Conservation (phyloP, 2,113 vertebrate genomes). For the Alosa alosa region DNA sequence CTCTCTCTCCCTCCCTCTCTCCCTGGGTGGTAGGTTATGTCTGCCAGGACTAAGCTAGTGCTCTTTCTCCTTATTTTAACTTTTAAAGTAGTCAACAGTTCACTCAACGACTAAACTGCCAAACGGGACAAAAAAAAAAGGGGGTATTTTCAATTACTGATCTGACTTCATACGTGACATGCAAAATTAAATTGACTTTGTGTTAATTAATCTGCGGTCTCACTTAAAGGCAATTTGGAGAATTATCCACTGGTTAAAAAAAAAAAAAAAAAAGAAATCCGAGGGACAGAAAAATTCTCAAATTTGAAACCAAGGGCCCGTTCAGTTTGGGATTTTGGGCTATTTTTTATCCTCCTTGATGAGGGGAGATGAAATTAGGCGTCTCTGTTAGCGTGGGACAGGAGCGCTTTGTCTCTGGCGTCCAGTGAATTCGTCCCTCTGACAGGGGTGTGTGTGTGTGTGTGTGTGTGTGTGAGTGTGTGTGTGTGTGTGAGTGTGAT, state of each 20-base stretch:
- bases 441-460: too few relatives aligned
- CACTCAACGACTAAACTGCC: not conserved
- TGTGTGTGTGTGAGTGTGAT: too few relatives aligned
- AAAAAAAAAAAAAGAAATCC: conserved; percentile 35
- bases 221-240: conserved; percentile 76
- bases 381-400: not conserved
- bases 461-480: too few relatives aligned
- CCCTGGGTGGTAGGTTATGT: not conserved
- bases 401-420: not conserved
- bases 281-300: conserved; percentile 35
- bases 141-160: conserved; percentile 66
- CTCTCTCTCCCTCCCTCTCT: too few relatives aligned
- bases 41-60: not conserved
- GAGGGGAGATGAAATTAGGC: not conserved
- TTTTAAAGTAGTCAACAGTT: conserved; percentile 48
- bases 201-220: conserved; percentile 77
- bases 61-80: not conserved
- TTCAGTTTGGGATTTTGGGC: not conserved
- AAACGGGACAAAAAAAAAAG: not conserved
- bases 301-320: conserved; percentile 28
- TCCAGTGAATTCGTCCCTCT: too few relatives aligned
- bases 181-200: conserved; percentile 70
- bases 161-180: conserved; percentile 63
- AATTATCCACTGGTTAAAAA: conserved; percentile 57
- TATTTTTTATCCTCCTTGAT: not conserved